Evolutionary conservation across 2,888 invertebrate genomes (phyloP), one percentile per base, ranked within the genome.

Genomic region (Elgonia sp.): DNA sequence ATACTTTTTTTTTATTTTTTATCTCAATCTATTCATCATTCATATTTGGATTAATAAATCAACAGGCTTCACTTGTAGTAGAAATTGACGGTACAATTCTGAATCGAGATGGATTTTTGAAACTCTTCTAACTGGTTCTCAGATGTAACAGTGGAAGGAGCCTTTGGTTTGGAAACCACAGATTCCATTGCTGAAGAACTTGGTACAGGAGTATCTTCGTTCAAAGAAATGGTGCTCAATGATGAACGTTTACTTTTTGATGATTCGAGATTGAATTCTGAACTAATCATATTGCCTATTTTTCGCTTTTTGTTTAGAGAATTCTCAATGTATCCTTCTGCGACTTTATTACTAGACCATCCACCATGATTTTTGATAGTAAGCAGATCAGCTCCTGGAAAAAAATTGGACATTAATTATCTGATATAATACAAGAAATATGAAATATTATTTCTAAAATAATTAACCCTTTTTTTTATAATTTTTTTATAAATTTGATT

Each of bases 271-370:
- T 73, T 20, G 16, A 63, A 63, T 63, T 37, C 75, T 50, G 62
- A 62, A 20, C 67, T 57, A 3, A 79, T 67, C 79, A 67, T 79
- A 20, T 21, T 16, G 40, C 70, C 72, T 8, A 62, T 62, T 72
- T 72, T 81, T 16, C 70, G 16, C 42, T 81, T 70, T 21, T 70
- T 72, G 16, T 62, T 42, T 7, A 81, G 12, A 4, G 80, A 81
- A 1, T 62, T 50, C 29, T 81, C 80, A 16, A 81, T 72, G 20
- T 72, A 72, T 12, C 70, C 80, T 60, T 81, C 80, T 18, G 80
- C 80, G 10, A 81, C 70, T 39, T 14, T 29, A 16, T 50, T 62
- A 20, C 70, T 70, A 0, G 60, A 46, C 80, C 70, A 72, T 18
- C 60, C 70, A 20, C 70, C 80, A 50, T 81, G 70, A 21, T 63